A percentile compares a stretch with the other conserved stretches of the same genome.
phyloP scores from a whole-genome alignment of 2,113 vertebrate genomes.

The Centrocercus urophasianus region DNA sequence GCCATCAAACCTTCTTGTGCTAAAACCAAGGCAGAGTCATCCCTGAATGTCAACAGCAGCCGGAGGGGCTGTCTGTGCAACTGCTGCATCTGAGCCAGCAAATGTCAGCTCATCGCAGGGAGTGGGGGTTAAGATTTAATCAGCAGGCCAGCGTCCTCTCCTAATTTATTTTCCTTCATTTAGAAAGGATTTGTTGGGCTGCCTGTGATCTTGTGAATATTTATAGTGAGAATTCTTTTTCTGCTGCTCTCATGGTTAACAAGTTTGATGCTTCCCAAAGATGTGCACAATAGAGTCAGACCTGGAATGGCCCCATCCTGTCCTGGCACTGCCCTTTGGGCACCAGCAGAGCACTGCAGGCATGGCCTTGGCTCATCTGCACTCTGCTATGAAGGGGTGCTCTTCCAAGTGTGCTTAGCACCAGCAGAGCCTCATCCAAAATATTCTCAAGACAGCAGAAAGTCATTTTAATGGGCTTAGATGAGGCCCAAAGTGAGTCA shows the following conservation, averaged over 20 bases:
- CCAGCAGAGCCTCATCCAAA: not conserved
- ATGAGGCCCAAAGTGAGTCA: not conserved
- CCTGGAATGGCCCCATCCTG: not conserved
- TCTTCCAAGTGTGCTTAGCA: not conserved
- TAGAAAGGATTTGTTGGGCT: slow-evolving; percentile 5
- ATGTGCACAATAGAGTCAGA: not conserved
- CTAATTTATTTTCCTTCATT: slow-evolving; percentile 40
- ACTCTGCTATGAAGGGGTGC: accelerated
- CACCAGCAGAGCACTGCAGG: not conserved
- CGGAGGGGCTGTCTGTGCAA: slow-evolving; percentile 13
- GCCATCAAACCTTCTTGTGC: not conserved
- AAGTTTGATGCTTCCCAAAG: not conserved
- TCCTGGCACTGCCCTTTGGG: not conserved
- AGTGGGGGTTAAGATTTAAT: slow-evolving; percentile 18
- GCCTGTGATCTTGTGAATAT: slow-evolving; percentile 23
- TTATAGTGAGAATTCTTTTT: slow-evolving; percentile 5
- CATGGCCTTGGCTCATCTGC: not conserved
- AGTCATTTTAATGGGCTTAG: not conserved
- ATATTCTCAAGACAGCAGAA: not conserved
- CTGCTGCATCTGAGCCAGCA: not conserved
- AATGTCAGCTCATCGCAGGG: not conserved
- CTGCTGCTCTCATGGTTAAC: slow-evolving; percentile 10
- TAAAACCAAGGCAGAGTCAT: not conserved
- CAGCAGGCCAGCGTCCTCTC: not conserved
- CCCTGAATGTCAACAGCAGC: slow-evolving; percentile 19